These are phyloP conservation scores for Pontoporia blainvillei DNA, from an alignment of 2,113 vertebrate species.

Conservation along the genomic window DNA sequence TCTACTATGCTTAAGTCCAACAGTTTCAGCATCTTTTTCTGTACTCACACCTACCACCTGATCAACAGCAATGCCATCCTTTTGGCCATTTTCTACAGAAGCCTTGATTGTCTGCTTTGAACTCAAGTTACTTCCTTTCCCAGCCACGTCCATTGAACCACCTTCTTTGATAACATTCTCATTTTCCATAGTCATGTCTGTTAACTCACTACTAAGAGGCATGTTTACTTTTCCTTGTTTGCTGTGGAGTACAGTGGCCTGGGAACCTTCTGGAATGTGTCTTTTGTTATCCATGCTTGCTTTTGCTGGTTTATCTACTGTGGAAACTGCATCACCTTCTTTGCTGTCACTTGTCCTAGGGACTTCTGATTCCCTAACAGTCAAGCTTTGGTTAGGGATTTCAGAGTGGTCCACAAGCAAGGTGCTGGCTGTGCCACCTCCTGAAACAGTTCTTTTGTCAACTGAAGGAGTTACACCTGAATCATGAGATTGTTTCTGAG, in stretches of 20 bases:
- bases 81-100: not conserved
- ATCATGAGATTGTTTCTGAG: constrained; percentile 45
- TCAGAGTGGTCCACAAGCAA: not conserved
- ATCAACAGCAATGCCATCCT: not conserved
- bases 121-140: not conserved
- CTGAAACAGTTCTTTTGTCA: constrained; percentile 12
- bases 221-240: not conserved
- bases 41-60: constrained; percentile 44
- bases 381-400: not conserved
- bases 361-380: not conserved
- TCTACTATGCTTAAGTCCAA: not conserved
- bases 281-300: not conserved
- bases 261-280: constrained; percentile 24
- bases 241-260: not conserved
- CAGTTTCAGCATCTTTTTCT: not conserved
- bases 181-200: not conserved
- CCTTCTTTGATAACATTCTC: not conserved
- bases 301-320: not conserved
- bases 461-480: not conserved
- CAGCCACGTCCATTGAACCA: not conserved
- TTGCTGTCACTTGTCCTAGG: not conserved
- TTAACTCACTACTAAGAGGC: constrained; percentile 25
- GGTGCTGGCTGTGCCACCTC: constrained; percentile 19
- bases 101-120: not conserved
- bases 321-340: not conserved